These are phyloP conservation scores for Ovis canadensis DNA, from an alignment of 2,113 vertebrate species.

Conservation along the genomic window DNA sequence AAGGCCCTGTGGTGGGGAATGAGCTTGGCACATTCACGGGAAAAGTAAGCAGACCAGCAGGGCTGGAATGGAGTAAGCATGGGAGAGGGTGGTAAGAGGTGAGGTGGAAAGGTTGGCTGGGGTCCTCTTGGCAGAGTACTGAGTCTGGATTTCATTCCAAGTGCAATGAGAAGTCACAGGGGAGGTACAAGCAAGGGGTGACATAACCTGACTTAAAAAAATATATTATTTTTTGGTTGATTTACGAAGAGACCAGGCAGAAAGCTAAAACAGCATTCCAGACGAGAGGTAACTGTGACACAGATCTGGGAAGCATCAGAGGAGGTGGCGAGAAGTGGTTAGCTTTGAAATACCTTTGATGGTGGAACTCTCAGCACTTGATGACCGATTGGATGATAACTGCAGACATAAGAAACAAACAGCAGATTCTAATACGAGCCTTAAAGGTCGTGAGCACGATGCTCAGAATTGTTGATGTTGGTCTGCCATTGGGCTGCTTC, in stretches of 20 bases:
- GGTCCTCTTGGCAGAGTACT: fast-evolving
- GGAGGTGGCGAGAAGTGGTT: background rate
- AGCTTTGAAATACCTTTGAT: background rate
- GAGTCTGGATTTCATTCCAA: background rate
- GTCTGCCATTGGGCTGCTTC: background rate
- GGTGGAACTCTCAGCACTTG: background rate
- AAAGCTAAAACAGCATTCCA: background rate
- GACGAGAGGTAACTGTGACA: fast-evolving
- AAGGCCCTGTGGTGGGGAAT: background rate
- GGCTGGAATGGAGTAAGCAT: fast-evolving
- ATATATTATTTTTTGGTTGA: background rate
- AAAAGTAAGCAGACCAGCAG: background rate
- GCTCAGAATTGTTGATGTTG: background rate
- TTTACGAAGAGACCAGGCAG: background rate
- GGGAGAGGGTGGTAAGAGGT: background rate
- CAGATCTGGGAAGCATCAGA: fast-evolving
- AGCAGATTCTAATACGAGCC: background rate
- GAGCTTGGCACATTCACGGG: no score
- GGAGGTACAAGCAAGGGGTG: background rate
- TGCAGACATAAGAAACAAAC: background rate
- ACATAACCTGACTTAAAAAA: background rate
- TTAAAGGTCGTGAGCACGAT: background rate
- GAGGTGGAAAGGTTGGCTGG: background rate
- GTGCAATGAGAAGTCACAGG: background rate
- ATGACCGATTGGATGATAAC: background rate